Conservation (phyloP, 2,797 vertebrate species). For the Odontamblyopus lacepedii region DNA sequence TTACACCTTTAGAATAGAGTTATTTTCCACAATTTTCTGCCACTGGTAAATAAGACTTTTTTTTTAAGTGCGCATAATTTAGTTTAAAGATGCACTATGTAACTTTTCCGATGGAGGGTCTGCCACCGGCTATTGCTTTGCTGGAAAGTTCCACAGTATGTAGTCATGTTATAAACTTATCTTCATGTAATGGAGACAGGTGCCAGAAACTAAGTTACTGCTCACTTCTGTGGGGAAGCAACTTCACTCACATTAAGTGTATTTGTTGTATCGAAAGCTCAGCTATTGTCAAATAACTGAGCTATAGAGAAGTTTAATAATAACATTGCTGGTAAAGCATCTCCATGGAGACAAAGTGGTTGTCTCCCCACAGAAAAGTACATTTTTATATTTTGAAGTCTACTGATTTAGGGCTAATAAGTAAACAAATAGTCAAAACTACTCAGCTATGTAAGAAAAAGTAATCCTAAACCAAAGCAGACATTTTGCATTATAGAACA, state of each 20-base stretch:
- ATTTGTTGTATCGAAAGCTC: background rate
- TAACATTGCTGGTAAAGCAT: background rate
- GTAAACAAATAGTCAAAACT: background rate
- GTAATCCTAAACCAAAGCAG: background rate
- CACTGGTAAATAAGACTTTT: no score
- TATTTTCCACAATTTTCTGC: no score
- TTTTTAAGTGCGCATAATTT: background rate
- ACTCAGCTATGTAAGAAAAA: background rate
- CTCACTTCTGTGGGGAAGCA: background rate
- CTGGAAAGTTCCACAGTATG: background rate
- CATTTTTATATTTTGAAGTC: background rate
- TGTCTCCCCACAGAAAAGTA: background rate
- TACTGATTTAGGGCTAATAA: background rate
- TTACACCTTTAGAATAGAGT: background rate
- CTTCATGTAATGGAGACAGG: background rate
- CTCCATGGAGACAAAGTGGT: no score
- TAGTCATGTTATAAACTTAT: no score
- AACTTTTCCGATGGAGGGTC: background rate
- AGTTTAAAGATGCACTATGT: background rate
- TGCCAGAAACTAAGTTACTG: background rate
- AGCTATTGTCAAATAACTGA: background rate
- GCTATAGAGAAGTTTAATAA: no score
- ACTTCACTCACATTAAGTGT: background rate
- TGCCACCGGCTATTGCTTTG: no score
- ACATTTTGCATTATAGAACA: conserved; percentile 29